Percentiles rank a stretch among this genome's conserved stretches.
phyloP scores from a whole-genome alignment of 1,140 invertebrate genomes.

The Drosophila elegans region DNA sequence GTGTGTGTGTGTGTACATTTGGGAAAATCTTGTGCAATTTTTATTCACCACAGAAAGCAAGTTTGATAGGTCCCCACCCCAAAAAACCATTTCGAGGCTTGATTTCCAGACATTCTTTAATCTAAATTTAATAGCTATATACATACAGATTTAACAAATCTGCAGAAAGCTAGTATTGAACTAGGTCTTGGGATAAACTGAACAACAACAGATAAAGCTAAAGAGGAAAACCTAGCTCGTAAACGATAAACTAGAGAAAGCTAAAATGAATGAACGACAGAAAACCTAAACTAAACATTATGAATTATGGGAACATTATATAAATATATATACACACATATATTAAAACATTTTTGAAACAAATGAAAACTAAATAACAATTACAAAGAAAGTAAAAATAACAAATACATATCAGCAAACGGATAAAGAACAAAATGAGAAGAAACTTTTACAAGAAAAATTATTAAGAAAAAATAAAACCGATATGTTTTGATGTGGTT shows the following conservation, averaged over 20 bases:
- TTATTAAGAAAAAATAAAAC: conserved; percentile 46
- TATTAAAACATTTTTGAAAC: conserved; percentile 64
- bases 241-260: conserved; percentile 66
- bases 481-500: conserved; percentile 82
- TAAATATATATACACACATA: conserved; percentile 61
- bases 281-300: conserved; percentile 75
- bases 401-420: conserved; percentile 84
- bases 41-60: conserved; percentile 8
- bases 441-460: conserved; percentile 61
- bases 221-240: conserved; percentile 51
- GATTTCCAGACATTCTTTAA: conserved; percentile 61
- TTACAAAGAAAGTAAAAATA: conserved; percentile 66
- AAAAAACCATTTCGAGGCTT: conserved; percentile 34
- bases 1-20: conserved; percentile 28
- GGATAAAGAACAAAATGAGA: conserved; percentile 50
- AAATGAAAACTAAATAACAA: conserved; percentile 35
- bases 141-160: conserved; percentile 40
- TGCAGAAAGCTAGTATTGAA: conserved; percentile 37
- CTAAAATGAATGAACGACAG: conserved; percentile 29
- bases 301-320: conserved; percentile 85
- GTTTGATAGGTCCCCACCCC: conserved; percentile 36
- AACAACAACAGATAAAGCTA: conserved; percentile 4
- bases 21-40: conserved; percentile 47
- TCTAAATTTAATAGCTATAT: conserved; percentile 52
- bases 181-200: conserved; percentile 30